Percentiles rank a stretch among this genome's conserved stretches.
Conservation (phyloP, 2,888 invertebrate species). For the Hypolimnas misippus region DNA sequence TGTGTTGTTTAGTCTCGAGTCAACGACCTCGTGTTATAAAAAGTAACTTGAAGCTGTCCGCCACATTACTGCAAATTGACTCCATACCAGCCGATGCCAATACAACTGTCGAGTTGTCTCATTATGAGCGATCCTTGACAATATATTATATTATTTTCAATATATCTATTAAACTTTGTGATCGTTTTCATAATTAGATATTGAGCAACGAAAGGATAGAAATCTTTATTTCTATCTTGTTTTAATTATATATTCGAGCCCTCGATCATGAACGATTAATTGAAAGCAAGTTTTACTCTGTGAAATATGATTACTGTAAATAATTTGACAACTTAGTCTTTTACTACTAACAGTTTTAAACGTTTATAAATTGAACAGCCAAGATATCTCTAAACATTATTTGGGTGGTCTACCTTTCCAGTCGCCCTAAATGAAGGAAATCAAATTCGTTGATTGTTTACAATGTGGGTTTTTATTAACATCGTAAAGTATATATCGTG, state of each 20-base stretch:
- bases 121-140: slow-evolving; percentile 47
- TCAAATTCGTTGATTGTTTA: slow-evolving; percentile 27
- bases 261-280: slow-evolving; percentile 24
- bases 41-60: slow-evolving; percentile 72
- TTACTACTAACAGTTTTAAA: slow-evolving; percentile 21
- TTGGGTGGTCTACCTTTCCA: slow-evolving; percentile 43
- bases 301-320: slow-evolving; percentile 21
- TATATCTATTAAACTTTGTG: slow-evolving; percentile 24
- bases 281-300: slow-evolving; percentile 1
- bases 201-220: slow-evolving; percentile 1
- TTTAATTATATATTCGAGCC: slow-evolving; percentile 28
- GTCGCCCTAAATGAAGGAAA: slow-evolving; percentile 21
- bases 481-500: slow-evolving; percentile 33
- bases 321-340: slow-evolving; percentile 15
- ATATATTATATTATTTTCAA: slow-evolving; percentile 31
- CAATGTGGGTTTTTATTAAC: slow-evolving; percentile 33
- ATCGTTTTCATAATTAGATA: slow-evolving; percentile 17
- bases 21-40: slow-evolving; percentile 72
- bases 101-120: slow-evolving; percentile 38
- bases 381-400: slow-evolving; percentile 11
- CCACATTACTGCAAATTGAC: slow-evolving; percentile 75
- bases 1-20: slow-evolving; percentile 67
- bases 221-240: slow-evolving; percentile 14
- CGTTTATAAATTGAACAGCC: slow-evolving; percentile 14
- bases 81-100: slow-evolving; percentile 66